Conservation (phyloP, 2,888 invertebrate species). For the Hesperia comma region DNA sequence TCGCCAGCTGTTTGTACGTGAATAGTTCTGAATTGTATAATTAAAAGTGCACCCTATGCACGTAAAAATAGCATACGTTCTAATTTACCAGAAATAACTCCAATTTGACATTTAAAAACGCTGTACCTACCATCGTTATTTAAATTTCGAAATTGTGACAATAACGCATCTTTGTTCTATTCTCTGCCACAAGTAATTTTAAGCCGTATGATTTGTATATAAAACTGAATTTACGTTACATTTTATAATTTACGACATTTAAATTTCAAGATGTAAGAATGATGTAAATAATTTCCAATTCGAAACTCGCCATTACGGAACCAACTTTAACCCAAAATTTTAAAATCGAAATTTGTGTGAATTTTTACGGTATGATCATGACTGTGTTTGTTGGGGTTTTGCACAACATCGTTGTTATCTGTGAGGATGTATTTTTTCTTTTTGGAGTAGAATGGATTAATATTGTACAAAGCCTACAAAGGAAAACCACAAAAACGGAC, state of each 20-base stretch:
- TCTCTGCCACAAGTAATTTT: neutral
- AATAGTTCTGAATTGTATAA: conserved; percentile 18
- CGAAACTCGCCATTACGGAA: neutral
- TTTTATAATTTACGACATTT: neutral
- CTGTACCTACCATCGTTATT: conserved; percentile 5
- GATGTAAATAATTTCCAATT: neutral
- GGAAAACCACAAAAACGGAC: neutral
- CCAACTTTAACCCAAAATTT: neutral
- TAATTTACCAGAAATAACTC: neutral
- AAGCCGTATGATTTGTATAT: neutral
- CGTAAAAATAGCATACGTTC: neutral
- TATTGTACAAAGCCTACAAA: neutral
- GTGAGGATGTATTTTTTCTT: conserved; percentile 1
- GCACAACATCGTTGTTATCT: neutral
- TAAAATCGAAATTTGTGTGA: neutral
- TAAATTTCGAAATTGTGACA: conserved; percentile 12
- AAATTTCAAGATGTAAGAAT: neutral
- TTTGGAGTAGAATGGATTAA: neutral
- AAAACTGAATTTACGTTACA: neutral
- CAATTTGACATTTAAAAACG: conserved; percentile 22
- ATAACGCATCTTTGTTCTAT: neutral
- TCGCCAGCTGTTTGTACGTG: conserved; percentile 47
- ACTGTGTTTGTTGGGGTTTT: neutral
- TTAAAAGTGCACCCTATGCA: neutral
- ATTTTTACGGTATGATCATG: neutral